Evolutionary conservation across 92 coral and sea anemone species (phyloP), one percentile per base, ranked within the genome.

Genomic region (Galaxea fascicularis): DNA sequence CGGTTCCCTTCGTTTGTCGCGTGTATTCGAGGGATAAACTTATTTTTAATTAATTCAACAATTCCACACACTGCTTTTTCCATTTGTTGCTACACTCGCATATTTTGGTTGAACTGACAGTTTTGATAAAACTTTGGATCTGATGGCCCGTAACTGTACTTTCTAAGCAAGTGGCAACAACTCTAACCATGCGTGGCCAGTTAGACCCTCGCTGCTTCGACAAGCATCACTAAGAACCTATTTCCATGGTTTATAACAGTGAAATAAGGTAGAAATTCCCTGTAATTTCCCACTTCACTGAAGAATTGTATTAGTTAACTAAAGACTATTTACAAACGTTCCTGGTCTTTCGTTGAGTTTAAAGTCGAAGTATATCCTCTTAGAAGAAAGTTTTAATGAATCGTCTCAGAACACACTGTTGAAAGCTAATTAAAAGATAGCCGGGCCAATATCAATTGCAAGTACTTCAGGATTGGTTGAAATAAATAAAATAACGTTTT

Each of bases 381-480:
- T 2, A 35, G 41, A 35, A 35, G 41, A 28, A 56, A 13, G 21
- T 26, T 31, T 20, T 12, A 31, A n/a, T 18, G 29, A 31, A 28
- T 31, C 41, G 21, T 76, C 69, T 76, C 52, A 76, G 44, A 68
- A 59, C 69, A 35, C 6, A 66, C 69, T 35, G 15, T n/a, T 41
- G 22, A 7, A 30, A 76, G 16, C 54, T 11, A 5, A 52, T n/a
- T n/a, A n/a, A n/a, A n/a, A n/a, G n/a, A n/a, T n/a, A 57, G 41
- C 15, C 68, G 49, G 75, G 73, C 63, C 73, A 25, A 8, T 21
- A 13, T 2, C 53, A 22, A n/a, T 6, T 56, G 14, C 56, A 46
- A 0, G 7, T n/a, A 28, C 24, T 16, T 9, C 39, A 11, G 15
- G 54, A 25, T 41, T 76, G 58, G 54, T 57, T 25, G 22, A 58